These are phyloP conservation scores for Anoplius nigerrimus DNA, from an alignment of 2,888 invertebrate species.

Conservation along the genomic window DNA sequence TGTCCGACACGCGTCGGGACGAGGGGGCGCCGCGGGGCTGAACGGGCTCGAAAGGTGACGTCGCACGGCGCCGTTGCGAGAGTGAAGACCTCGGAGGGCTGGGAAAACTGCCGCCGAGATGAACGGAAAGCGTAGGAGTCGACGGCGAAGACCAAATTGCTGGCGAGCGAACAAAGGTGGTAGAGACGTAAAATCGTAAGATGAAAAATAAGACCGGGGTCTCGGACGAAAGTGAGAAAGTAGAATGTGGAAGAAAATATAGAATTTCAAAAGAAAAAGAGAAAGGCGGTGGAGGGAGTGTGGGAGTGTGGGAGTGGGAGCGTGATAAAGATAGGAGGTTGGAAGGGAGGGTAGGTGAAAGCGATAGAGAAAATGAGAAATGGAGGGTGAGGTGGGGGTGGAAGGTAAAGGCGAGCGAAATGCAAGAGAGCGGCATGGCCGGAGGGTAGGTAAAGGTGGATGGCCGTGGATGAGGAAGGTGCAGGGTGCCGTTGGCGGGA, in stretches of 20 bases:
- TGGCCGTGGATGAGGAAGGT: neutral
- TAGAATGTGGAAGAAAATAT: too few relatives aligned
- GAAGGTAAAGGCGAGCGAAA: neutral
- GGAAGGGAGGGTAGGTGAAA: neutral
- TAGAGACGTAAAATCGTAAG: too few relatives aligned
- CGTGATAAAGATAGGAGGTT: too few relatives aligned
- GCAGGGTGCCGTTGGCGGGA: neutral
- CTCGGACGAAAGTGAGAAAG: too few relatives aligned
- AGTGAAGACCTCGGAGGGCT: too few relatives aligned
- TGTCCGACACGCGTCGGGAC: constrained; percentile 18
- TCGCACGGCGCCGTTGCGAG: neutral
- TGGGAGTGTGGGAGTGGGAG: too few relatives aligned
- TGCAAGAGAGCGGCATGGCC: neutral
- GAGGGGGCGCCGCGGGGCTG: neutral
- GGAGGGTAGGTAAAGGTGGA: neutral
- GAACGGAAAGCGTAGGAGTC: constrained; percentile 1
- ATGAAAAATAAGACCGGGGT: too few relatives aligned
- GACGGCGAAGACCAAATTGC: neutral
- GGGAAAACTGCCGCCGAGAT: neutral
- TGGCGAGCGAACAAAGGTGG: neutral
- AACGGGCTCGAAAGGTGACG: neutral
- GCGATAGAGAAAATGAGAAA: constrained; percentile 11
- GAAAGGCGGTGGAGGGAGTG: too few relatives aligned
- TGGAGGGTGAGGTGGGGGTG: constrained; percentile 16
- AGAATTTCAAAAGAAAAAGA: too few relatives aligned